Conservation (phyloP, 2,113 vertebrate species). For the Cranoglanis bouderius region DNA sequence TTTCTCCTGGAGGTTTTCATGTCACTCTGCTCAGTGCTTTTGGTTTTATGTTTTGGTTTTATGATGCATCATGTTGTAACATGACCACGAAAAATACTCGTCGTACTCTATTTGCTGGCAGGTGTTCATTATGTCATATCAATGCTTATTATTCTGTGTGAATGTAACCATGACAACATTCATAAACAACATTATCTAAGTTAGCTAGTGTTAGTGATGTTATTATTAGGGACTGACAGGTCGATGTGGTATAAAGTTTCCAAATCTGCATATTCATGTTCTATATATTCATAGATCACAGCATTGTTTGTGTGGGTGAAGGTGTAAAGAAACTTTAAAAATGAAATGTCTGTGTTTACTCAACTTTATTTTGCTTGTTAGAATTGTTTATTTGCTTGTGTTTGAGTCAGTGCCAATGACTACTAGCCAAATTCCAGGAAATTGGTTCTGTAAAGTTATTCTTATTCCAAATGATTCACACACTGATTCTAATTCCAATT, state of each 20-base stretch:
- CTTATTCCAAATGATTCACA: not conserved
- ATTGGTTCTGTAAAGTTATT: not conserved
- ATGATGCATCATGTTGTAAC: too few relatives aligned
- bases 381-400: not conserved
- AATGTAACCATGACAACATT: not conserved
- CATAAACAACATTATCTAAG: not conserved
- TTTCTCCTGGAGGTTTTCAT: not conserved
- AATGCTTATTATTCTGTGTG: not conserved
- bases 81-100: not conserved
- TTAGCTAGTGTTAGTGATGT: not conserved
- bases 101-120: not conserved
- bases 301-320: too few relatives aligned
- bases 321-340: not conserved
- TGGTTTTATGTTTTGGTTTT: not conserved
- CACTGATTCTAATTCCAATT: not conserved
- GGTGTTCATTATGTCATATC: not conserved
- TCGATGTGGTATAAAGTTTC: not conserved
- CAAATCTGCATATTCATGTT: not conserved
- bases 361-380: not conserved
- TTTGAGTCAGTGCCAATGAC: not conserved
- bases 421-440: not conserved
- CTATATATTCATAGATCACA: too few relatives aligned
- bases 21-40: not conserved
- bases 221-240: not conserved
- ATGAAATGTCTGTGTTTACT: not conserved